Evolutionary conservation across 1,140 invertebrate genomes (phyloP), one percentile per base, ranked within the genome.

Genomic region (Anastrepha ludens): DNA sequence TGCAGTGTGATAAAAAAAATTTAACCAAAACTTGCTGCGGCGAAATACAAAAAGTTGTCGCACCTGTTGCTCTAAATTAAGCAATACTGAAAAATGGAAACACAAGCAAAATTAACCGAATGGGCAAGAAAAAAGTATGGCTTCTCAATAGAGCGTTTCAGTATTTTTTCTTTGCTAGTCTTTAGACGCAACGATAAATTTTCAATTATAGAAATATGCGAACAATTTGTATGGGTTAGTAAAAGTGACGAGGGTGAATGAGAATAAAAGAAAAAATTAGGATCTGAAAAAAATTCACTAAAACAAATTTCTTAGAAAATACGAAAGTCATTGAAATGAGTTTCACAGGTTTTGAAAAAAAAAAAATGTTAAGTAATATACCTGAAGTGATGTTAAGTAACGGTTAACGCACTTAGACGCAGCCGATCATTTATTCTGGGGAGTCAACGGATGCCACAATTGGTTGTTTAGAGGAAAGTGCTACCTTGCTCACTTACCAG

Each of bases 201-300:
- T 64, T 86, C 85, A 81, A 47, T 86, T 65, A 86, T 86, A 86
- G 17, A 86, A 86, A 60, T 64, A 86, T 86, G 85, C 85, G 55
- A 86, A 86, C 62, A 86, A 86, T 86, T 29, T 65, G 15, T 20
- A 41, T 41, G 20, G 1, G 50, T 13, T 2, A 62, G 13, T 58
- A 86, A 86, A 58, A 39, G 8, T 39, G 7, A 9, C 17, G 7
- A 41, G 13, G 13, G 64, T 29, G 39, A 47, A 17, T 62, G n/a
- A 62, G 1, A 13, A 62, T 5, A 62, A 62, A 62, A 4, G 9
- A 17, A 17, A 62, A 62, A 17, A 62, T 2, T 5, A 29, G 29
- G 29, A 29, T 29, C 29, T 29, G 29, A 62, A 62, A 13, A 62
- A 62, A 74, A 74, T 44, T 47, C 39, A 15, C 41, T 13, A 20